A percentile compares a stretch with the other conserved stretches of the same genome.
Evolutionary conservation across 2,113 vertebrate genomes (phyloP).

Genomic region (Phodopus roborovskii): DNA sequence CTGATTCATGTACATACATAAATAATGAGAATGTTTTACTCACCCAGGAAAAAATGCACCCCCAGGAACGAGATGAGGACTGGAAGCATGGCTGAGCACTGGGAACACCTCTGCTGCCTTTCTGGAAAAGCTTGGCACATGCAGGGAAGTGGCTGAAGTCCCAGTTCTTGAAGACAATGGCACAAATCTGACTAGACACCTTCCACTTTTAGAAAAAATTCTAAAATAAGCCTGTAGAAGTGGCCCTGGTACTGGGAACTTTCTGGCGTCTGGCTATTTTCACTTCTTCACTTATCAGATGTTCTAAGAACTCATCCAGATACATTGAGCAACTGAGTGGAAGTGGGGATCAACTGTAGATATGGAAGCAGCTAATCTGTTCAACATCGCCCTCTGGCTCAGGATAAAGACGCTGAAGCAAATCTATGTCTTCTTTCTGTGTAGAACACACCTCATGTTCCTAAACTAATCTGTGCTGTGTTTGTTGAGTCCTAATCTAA

Average conservation of each 20-base stretch:
- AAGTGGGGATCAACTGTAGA: not conserved
- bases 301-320: not conserved
- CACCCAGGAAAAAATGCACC: not conserved
- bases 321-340: too few relatives aligned
- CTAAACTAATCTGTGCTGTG: not conserved
- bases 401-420: not conserved
- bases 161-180: not conserved
- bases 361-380: not conserved
- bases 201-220: too few relatives aligned
- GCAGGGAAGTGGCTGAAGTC: not conserved
- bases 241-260: not conserved
- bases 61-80: not conserved
- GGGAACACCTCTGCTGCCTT: not conserved
- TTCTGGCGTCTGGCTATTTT: not conserved
- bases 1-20: not conserved
- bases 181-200: not conserved
- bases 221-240: not conserved
- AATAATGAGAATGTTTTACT: not conserved
- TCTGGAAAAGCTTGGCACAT: not conserved
- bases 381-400: not conserved
- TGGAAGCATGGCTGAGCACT: constrained; percentile 8
- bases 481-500: too few relatives aligned
- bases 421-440: not conserved
- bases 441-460: not conserved
- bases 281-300: not conserved